Evolutionary conservation across 2,797 vertebrate genomes (phyloP).

Genomic region (Gymnothorax javanicus): DNA sequence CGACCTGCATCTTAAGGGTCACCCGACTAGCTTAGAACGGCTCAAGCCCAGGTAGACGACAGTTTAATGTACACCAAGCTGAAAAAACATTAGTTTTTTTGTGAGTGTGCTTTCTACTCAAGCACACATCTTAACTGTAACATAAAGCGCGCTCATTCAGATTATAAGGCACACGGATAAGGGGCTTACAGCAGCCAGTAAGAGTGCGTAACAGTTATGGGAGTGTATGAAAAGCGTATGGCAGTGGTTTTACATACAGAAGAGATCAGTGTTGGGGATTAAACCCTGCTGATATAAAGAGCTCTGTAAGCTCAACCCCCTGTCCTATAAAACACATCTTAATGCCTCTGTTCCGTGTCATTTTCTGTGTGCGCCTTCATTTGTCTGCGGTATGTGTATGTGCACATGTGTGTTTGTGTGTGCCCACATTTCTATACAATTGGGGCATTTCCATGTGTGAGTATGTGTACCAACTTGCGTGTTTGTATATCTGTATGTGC

Average conservation of each 20-base stretch:
- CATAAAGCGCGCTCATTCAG: slow-evolving; percentile 65
- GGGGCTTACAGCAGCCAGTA: slow-evolving; percentile 46
- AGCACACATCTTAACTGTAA: slow-evolving; percentile 59
- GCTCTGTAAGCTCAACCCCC: not conserved
- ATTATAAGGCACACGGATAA: slow-evolving; percentile 41
- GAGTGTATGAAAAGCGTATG: slow-evolving; percentile 44
- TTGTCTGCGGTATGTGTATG: not conserved
- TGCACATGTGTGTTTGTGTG: not conserved
- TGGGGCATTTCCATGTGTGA: not conserved
- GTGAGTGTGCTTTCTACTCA: not conserved
- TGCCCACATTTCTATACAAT: too few relatives aligned
- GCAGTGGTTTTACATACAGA: not conserved
- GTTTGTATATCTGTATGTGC: not conserved
- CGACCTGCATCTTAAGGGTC: slow-evolving; percentile 57
- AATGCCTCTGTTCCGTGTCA: not conserved
- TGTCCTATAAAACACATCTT: not conserved
- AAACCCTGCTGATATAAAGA: not conserved
- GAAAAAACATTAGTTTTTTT: slow-evolving; percentile 67
- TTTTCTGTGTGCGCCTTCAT: not conserved
- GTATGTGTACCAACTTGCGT: not conserved
- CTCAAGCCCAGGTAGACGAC: slow-evolving; percentile 59
- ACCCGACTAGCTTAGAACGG: slow-evolving; percentile 63
- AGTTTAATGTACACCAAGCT: slow-evolving; percentile 53
- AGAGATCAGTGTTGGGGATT: not conserved
- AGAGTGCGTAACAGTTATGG: slow-evolving; percentile 41